Percentiles rank a stretch among this genome's conserved stretches.
These are phyloP conservation scores for Lithobates sylvaticus DNA, from an alignment of 2,797 vertebrate genomes.

Conservation along the genomic window DNA sequence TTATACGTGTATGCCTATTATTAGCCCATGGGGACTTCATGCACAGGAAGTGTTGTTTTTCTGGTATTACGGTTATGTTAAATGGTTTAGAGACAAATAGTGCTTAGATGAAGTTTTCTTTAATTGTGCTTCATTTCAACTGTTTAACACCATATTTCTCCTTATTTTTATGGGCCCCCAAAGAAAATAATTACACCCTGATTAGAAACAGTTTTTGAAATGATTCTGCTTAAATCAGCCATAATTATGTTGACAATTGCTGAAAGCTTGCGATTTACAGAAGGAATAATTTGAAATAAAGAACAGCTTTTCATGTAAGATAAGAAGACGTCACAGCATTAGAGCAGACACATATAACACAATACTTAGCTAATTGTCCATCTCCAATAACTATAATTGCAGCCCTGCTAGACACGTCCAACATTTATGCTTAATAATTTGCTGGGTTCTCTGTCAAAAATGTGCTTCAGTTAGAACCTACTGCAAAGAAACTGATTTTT, in stretches of 20 bases:
- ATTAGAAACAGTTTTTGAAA: background rate
- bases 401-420: background rate
- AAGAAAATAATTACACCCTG: background rate
- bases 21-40: background rate
- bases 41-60: background rate
- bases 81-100: background rate
- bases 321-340: slow-evolving; percentile 1
- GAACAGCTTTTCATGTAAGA: background rate
- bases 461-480: background rate
- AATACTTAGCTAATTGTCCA: background rate
- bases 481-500: background rate
- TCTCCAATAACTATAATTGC: slow-evolving; percentile 25
- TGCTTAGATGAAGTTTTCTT: background rate
- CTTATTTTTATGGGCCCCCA: background rate
- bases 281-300: slow-evolving; percentile 10
- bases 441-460: background rate
- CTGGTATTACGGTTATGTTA: background rate
- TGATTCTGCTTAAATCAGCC: slow-evolving; percentile 4
- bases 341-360: background rate
- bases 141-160: background rate
- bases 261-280: slow-evolving; percentile 1
- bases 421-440: background rate
- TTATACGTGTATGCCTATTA: background rate
- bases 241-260: slow-evolving; percentile 30
- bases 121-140: background rate